Base-by-base conservation (phyloP, 2,113 vertebrate genomes). In the Rhabdomys dilectus region DNA sequence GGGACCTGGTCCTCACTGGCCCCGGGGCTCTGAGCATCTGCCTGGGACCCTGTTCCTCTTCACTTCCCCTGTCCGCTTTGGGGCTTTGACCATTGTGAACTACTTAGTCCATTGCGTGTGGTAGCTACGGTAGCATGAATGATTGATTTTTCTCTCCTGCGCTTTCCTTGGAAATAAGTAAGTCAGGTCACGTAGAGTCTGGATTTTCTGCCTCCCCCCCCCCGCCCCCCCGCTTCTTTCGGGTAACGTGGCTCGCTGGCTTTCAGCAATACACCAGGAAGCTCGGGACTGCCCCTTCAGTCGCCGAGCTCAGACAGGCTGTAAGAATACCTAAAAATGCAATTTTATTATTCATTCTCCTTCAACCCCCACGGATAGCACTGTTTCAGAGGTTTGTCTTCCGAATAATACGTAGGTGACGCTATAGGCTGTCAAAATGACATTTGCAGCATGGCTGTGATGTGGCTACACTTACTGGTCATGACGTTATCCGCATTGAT, bases 141-240 rank as follows among this genome's bases (percentile, higher is more conserved):
- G 98, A 98, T 98, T 98, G 98, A 96, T 98, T 98, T 98, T 98
- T 97, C 97, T 97, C 98, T 97, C 98, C 97, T 98, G 98, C 98
- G 98, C 98, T 98, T 98, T 99, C 98, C 98, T 98, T 98, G 98
- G 98, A 97, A 98, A 99, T 99, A 98, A 99, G 96, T 98, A 97
- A 99, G 99, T 99, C 99, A 98, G 98, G 98, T 99, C 98, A 99
- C 98, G 99, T 99, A 99, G 98, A 99, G 98, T 99, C 99, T 98
- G 98, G 98, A 97, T 98, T 98, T 99, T 98, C 98, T 98, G 96
- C 97, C 39, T 3, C 16, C 17, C 10, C 45, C 7, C 9, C 36
- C n/a, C 73, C n/a, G n/a, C 17, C 13, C 21, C 0, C 56, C 21
- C 66, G 48, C 73, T 94, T 97, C 98, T 98, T 98, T 98, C 98